Evolutionary conservation across 1,140 invertebrate species (phyloP), one percentile per base, ranked within the genome.

Genomic region (Cotesia chilonis): DNA sequence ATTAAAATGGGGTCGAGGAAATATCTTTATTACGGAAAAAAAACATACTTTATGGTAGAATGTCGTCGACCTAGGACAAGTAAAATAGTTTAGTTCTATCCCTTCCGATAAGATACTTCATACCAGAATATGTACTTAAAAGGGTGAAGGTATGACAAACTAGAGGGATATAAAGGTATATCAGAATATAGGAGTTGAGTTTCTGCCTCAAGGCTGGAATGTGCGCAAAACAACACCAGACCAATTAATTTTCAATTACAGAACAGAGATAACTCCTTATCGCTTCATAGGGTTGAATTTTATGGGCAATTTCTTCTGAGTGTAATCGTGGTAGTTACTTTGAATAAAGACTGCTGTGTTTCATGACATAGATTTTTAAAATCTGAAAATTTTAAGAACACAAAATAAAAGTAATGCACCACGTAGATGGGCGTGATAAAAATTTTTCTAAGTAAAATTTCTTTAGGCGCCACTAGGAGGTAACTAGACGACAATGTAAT

Each of bases 201-300:
- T 70, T 55, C 68, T 69, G 71, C 75, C 73, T 69, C 64, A 71
- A 73, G 75, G 73, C 63, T 4, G 35, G 36, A 52, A 66, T 55
- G 61, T 66, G 69, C 67, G 61, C 75, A 73, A 75, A 77, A 73
- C 74, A 55, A 57, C 67, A 68, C 71, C 67, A 73, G 75, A 77
- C 75, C 75, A 77, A 77, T 77, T 77, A 77, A 77, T 73, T 77
- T 77, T 77, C 75, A 77, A 77, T 77, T 77, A 77, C 71, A 73
- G 68, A 73, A 73, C 68, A 41, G 71, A 77, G 75, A 77, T 77
- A 77, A 77, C 75, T 77, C 73, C 68, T 77, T 77, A 77, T 77
- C 75, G 73, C 64, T 61, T 47, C 35, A 17, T 47, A n/a, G 59
- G 35, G 59, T 47, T 59, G 41, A 72, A 80, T 79, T 82, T 82